Percentiles rank a stretch among this genome's conserved stretches.
Evolutionary conservation across 2,888 invertebrate species (phyloP).

Genomic region (Dynastes tityus): DNA sequence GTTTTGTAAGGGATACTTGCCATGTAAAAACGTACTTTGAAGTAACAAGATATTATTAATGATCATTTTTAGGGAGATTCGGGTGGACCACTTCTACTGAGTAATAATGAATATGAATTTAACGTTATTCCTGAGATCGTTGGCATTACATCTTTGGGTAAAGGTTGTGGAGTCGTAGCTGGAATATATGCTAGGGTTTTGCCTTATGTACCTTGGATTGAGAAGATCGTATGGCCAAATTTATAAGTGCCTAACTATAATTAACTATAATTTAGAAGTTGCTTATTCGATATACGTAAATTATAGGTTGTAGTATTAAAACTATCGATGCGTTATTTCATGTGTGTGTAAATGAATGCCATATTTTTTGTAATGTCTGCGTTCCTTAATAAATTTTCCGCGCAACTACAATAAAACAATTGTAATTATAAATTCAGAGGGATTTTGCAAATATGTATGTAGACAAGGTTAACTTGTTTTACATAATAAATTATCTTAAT

Average conservation of each 20-base stretch:
- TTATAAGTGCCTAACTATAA: constrained; percentile 11
- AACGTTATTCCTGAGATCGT: constrained; percentile 66
- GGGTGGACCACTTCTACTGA: constrained; percentile 74
- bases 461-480: no score
- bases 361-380: no score
- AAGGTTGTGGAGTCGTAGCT: constrained; percentile 66
- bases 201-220: constrained; percentile 69
- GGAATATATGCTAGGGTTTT: constrained; percentile 70
- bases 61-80: constrained; percentile 76
- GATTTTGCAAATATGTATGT: no score
- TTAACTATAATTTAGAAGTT: no score
- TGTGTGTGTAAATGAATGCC: no score
- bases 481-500: no score
- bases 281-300: no score
- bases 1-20: constrained; percentile 65
- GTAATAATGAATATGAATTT: constrained; percentile 61
- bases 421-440: neutral
- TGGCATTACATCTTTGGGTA: constrained; percentile 70
- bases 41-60: neutral
- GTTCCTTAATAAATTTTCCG: neutral
- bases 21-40: constrained; percentile 60
- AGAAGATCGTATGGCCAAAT: constrained; percentile 68
- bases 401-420: neutral
- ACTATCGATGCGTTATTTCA: no score
- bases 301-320: no score